A percentile compares a stretch with the other conserved stretches of the same genome.
These are phyloP conservation scores for Teleogryllus occipitalis DNA, from an alignment of 1,140 invertebrate genomes.

Conservation along the genomic window DNA sequence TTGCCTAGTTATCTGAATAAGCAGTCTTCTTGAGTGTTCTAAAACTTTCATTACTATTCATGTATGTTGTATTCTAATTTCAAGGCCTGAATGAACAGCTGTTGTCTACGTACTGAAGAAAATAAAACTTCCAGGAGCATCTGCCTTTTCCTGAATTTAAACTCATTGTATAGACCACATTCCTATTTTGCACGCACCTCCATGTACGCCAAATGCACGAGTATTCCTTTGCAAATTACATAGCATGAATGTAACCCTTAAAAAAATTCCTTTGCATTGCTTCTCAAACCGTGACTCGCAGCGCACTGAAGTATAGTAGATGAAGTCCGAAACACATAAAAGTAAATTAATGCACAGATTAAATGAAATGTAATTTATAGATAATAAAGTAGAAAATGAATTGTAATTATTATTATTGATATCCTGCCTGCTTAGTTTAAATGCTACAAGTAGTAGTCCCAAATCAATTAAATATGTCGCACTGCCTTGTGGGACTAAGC, in stretches of 20 bases:
- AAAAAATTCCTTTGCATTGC: not conserved
- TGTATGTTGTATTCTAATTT: no score
- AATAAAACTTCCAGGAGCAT: not conserved
- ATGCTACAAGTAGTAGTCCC: not conserved
- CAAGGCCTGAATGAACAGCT: not conserved
- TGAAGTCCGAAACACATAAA: not conserved
- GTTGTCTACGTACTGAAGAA: not conserved
- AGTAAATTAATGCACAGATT: not conserved
- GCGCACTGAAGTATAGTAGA: not conserved
- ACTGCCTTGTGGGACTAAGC: not conserved
- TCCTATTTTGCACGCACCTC: no score
- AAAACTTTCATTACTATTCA: no score
- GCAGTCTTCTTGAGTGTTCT: no score
- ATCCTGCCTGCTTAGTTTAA: not conserved
- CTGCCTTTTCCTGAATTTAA: not conserved
- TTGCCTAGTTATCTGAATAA: no score
- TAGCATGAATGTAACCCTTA: not conserved
- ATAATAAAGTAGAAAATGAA: not conserved
- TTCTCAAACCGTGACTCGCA: not conserved
- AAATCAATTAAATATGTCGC: not conserved
- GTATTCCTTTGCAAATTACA: not conserved
- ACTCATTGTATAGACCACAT: no score
- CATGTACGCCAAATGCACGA: no score
- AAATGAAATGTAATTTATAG: not conserved
- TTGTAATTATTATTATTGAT: not conserved